Evolutionary conservation across 2,888 invertebrate genomes (phyloP), one percentile per base, ranked within the genome.

Genomic region (Stenurella melanura): DNA sequence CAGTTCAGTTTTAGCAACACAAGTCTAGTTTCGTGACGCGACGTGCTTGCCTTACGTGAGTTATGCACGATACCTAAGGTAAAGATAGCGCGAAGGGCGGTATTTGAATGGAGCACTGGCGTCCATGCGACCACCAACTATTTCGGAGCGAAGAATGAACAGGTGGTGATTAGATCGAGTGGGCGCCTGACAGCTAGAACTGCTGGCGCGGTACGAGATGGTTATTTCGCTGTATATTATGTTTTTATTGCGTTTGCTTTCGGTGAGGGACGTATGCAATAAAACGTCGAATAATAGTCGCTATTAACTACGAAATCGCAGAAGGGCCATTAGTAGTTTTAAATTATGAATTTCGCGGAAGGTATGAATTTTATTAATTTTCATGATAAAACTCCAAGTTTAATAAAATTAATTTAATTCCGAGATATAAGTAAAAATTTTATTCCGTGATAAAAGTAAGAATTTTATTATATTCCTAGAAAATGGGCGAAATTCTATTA

Each of bases 111-210:
- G 38, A 0, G 26, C 19, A 18, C 12, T 38, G 70, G 60, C 70
- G 60, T 70, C 70, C 60, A 34, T 34, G 60, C 70, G 60, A 70
- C 70, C 70, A 70, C 70, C 60, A 38, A 21, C 50, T 60, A n/a
- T 42, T 70, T 38, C 38, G 34, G 70, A 38, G 42, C 6, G 7
- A 21, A 50, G 70, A 42, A 42, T 60, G 70, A 70, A 60, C 70
- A 70, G 70, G 70, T 70, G 70, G 70, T 42, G 58, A 70, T 70
- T 60, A 70, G 57, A 18, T 30, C 60, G 70, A 15, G 70, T 70
- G 42, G 70, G 60, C 70, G 70, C 18, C 42, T 30, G 26, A 30
- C 21, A 61, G n/a, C 50, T 50, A 26, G n/a, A 19, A 34, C n/a
- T 30, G 30, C 57, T 30, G 19, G 30, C 34, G 30, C 30, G 58